A percentile compares a stretch with the other conserved stretches of the same genome.
Evolutionary conservation across 2,113 vertebrate species (phyloP).

Genomic region (Willisornis vidua): DNA sequence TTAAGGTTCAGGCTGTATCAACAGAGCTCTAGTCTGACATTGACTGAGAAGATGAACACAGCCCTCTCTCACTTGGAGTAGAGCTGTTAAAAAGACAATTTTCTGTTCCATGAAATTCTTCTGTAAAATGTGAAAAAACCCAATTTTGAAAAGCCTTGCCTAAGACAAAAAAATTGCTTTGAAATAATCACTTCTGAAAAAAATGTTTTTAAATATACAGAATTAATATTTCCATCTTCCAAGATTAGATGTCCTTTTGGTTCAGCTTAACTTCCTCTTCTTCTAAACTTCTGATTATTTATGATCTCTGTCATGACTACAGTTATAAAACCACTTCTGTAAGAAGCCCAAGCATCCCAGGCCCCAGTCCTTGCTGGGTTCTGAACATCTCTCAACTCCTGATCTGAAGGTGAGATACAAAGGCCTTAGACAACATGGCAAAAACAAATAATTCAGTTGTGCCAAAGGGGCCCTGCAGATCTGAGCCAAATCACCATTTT

Average conservation of each 20-base stretch:
- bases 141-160: not conserved
- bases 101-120: not conserved
- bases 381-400: not conserved
- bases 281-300: not conserved
- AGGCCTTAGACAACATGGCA: not conserved
- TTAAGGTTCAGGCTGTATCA: not conserved
- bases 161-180: not conserved
- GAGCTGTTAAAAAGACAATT: not conserved
- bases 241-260: not conserved
- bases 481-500: not conserved
- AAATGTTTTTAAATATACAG: not conserved
- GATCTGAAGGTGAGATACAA: not conserved
- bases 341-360: not conserved
- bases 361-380: not conserved
- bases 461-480: not conserved
- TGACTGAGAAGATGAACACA: not conserved
- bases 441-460: not conserved
- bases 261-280: not conserved
- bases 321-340: not conserved
- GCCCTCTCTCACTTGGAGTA: not conserved
- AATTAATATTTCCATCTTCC: not conserved
- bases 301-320: not conserved
- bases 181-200: not conserved
- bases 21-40: not conserved
- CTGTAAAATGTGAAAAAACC: not conserved